These are phyloP conservation scores for Nesogale talazaci DNA, from an alignment of 2,113 vertebrate species.

Conservation along the genomic window DNA sequence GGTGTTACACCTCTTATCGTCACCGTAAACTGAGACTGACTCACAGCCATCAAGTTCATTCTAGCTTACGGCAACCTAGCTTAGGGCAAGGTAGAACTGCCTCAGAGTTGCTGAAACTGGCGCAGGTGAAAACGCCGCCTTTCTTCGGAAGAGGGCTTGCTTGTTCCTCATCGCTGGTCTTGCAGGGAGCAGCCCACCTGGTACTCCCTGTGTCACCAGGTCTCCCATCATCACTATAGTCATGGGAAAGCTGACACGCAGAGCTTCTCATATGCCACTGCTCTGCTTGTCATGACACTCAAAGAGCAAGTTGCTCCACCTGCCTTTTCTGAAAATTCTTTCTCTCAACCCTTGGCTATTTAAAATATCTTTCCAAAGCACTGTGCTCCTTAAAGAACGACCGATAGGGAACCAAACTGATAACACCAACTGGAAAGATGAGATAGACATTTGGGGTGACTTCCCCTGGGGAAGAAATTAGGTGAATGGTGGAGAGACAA, in stretches of 20 bases:
- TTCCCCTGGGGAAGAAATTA: too few relatives aligned
- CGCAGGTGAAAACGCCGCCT: too few relatives aligned
- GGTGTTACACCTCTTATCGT: neutral
- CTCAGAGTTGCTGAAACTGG: too few relatives aligned
- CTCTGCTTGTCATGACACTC: neutral
- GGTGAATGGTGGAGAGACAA: neutral
- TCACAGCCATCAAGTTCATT: too few relatives aligned
- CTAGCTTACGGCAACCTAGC: too few relatives aligned
- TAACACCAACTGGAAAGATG: neutral
- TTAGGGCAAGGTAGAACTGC: too few relatives aligned
- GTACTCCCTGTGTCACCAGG: too few relatives aligned
- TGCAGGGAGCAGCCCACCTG: too few relatives aligned
- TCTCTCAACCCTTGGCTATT: neutral
- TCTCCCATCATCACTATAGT: neutral
- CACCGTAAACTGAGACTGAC: neutral
- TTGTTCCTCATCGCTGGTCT: too few relatives aligned
- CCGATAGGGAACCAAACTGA: neutral
- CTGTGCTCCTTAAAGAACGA: neutral
- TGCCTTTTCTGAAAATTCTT: neutral
- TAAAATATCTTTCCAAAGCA: neutral
- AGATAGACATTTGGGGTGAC: neutral
- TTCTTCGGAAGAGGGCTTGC: too few relatives aligned
- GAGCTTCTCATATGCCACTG: neutral
- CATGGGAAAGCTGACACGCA: neutral
- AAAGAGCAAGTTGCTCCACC: neutral